These are phyloP conservation scores for Drosophila parvula DNA, from an alignment of 1,140 invertebrate genomes.

Conservation along the genomic window DNA sequence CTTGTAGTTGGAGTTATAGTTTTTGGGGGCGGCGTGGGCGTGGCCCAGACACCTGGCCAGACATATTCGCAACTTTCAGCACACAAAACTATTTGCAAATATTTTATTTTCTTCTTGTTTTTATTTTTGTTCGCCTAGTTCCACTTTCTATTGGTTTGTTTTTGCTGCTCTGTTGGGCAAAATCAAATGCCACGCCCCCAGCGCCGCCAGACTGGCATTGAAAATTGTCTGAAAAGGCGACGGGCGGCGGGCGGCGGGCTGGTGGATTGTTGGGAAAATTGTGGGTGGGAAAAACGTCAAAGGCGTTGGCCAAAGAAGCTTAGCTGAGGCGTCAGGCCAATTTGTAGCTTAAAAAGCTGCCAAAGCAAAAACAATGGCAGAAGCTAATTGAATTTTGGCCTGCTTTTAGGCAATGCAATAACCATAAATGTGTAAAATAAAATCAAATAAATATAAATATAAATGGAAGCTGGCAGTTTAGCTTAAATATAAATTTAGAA, in stretches of 20 bases:
- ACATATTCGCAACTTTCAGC: conserved; percentile 65
- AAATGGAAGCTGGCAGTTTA: background rate
- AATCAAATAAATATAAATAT: conserved; percentile 9
- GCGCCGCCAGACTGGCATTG: conserved; percentile 25
- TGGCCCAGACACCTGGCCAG: conserved; percentile 66
- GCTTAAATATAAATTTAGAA: background rate
- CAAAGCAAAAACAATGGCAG: conserved; percentile 10
- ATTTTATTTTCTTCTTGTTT: conserved; percentile 41
- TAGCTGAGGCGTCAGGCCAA: conserved; percentile 70
- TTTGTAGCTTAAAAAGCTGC: conserved; percentile 65
- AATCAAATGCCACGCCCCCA: conserved; percentile 37
- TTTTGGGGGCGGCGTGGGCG: conserved; percentile 49
- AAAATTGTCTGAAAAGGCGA: conserved; percentile 7
- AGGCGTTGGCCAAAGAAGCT: conserved; percentile 56
- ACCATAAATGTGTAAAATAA: conserved; percentile 1
- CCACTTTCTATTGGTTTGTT: conserved; percentile 45
- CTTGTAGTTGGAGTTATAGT: conserved; percentile 5
- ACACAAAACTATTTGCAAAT: conserved; percentile 74
- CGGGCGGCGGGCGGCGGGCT: background rate
- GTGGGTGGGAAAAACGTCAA: conserved; percentile 1
- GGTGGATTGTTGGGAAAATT: background rate
- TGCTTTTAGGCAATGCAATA: background rate
- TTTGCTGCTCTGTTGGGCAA: conserved; percentile 31
- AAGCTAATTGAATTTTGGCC: conserved; percentile 61
- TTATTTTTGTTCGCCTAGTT: conserved; percentile 25